Base-by-base conservation (phyloP, 2,797 vertebrate genomes). In the Acridotheres tristis region DNA sequence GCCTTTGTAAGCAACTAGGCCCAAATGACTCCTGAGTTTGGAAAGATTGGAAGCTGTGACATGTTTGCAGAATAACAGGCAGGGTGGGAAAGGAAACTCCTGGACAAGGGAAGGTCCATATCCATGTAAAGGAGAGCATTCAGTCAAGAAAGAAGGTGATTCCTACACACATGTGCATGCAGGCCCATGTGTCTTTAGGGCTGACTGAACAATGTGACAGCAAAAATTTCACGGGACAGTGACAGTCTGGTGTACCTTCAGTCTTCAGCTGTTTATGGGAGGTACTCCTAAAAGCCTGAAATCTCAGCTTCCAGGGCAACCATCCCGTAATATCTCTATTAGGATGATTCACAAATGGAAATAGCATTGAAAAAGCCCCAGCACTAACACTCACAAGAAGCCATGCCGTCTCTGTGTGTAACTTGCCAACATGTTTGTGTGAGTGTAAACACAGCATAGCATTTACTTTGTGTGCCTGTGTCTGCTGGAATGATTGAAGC, bases 401-500 rank as follows among this genome's bases (percentile, higher is more conserved):
- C 36, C 76, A 10, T 32, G 18, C 47, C 3, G 6, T 51, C n/a
- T 65, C 23, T 65, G n/a, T 73, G 57, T 51, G 36, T 57, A 19
- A 59, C 43, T 90, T 94, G 83, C 51, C 59, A 68, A 26, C 16
- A 6, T 47, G 63, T 71, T 93, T 87, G 63, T 94, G 59, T 50
- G 81, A 77, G 48, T 72, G 87, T 89, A 93, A 93, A 92, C 57
- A 83, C 50, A 65, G 71, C 2, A 3, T 6, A 86, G 48, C 71
- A 29, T 93, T 86, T 62, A 73, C 55, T 79, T 55, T 61, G 51
- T 78, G 55, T 40, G 32, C 11, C 3, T 74, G 51, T 65, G 61
- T 77, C 81, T 95, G 72, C 81, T 94, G 86, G 78, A 86, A 90
- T 92, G 77, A 81, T 66, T 88, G 85, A 95, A 81, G 54, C 29